phyloP scores from a whole-genome alignment of 2,888 invertebrate genomes.

The Hemithea aestivaria region DNA sequence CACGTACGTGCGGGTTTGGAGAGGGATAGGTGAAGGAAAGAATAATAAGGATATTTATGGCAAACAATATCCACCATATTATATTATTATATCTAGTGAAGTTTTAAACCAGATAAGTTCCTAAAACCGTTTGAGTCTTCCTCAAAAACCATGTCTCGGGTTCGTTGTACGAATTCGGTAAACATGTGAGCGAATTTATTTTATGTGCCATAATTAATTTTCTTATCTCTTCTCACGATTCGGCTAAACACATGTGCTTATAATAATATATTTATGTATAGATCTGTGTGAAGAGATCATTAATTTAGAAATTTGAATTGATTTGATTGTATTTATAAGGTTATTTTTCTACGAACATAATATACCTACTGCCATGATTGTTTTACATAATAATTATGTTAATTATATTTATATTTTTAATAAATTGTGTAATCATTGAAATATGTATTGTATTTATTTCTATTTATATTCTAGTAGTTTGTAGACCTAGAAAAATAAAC shows the following conservation, averaged over 20 bases:
- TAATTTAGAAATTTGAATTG: constrained; percentile 12
- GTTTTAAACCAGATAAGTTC: constrained; percentile 2
- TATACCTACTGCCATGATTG: constrained; percentile 18
- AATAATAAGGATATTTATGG: too few species aligned
- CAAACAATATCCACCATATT: too few species aligned
- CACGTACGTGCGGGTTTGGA: too few species aligned
- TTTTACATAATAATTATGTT: constrained; percentile 20
- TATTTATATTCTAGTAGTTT: too few species aligned
- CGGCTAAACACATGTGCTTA: neutral
- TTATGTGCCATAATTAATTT: constrained; percentile 25
- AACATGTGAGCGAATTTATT: constrained; percentile 20
- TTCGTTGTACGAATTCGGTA: constrained; percentile 10
- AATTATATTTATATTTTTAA: constrained; percentile 40
- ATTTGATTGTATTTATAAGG: constrained; percentile 17
- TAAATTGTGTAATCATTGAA: constrained; percentile 35
- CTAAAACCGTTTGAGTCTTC: constrained; percentile 4
- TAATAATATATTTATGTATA: neutral
- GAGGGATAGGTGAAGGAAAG: too few species aligned
- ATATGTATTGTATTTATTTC: too few species aligned
- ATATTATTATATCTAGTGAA: too few species aligned
- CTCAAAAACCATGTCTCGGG: constrained; percentile 4
- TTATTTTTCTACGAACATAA: constrained; percentile 23
- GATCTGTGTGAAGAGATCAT: constrained; percentile 18
- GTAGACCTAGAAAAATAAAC: too few species aligned
- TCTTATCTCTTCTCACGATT: constrained; percentile 15